Conservation (phyloP, 2,797 vertebrate genomes). For the Sorex maritimensis region DNA sequence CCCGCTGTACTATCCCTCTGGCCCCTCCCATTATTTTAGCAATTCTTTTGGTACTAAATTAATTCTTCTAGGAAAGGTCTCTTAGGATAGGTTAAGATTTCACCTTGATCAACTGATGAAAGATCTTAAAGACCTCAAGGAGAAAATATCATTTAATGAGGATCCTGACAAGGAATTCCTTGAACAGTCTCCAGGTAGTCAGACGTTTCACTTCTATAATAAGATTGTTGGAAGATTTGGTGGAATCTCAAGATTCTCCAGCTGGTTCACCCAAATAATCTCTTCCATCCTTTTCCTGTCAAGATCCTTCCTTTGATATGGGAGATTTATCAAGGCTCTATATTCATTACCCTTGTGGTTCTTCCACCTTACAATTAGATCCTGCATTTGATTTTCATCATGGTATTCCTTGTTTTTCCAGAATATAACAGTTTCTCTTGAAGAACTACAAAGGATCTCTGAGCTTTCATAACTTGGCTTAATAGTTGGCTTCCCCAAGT, state of each 20-base stretch:
- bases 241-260: not conserved
- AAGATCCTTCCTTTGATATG: not conserved
- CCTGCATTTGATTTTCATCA: not conserved
- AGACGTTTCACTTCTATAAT: not conserved
- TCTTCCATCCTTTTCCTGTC: not conserved
- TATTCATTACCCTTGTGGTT: not conserved
- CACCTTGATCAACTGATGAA: not conserved
- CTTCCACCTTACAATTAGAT: not conserved
- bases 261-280: not conserved
- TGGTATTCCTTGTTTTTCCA: not conserved
- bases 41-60: conserved; percentile 18
- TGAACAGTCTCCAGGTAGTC: not conserved
- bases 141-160: not conserved
- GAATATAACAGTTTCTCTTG: not conserved
- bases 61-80: not conserved
- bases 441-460: not conserved
- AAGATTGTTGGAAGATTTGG: not conserved
- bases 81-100: not conserved
- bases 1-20: too few relatives aligned
- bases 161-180: not conserved
- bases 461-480: conserved; percentile 32
- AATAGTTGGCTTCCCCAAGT: conserved; percentile 1
- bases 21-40: not conserved
- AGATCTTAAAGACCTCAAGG: not conserved
- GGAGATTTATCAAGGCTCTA: not conserved